A percentile compares a stretch with the other conserved stretches of the same genome.
These are phyloP conservation scores for Trachemys scripta DNA, from an alignment of 2,113 vertebrate species.

Conservation along the genomic window DNA sequence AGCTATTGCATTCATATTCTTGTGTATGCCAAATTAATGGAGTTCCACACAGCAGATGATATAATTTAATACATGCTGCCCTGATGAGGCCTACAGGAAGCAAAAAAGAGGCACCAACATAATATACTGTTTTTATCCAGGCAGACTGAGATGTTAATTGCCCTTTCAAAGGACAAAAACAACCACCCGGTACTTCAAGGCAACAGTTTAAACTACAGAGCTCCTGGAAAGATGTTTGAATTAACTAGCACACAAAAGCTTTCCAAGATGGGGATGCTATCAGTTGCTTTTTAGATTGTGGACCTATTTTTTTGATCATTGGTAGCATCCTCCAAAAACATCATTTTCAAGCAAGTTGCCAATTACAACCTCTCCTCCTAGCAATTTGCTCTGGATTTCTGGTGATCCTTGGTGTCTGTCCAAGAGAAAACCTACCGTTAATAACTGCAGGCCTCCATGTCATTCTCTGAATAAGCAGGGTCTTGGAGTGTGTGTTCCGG, in stretches of 20 bases:
- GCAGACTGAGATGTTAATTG: neutral
- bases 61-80: neutral
- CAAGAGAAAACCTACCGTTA: neutral
- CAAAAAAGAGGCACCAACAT: neutral
- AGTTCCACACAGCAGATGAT: neutral
- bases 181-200: rapidly evolving
- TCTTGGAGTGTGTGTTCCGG: neutral
- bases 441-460: neutral
- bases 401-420: neutral
- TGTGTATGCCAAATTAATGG: neutral
- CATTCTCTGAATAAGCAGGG: neutral
- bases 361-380: neutral
- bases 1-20: neutral
- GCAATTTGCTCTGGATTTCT: neutral
- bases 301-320: neutral
- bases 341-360: rapidly evolving
- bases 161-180: neutral
- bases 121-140: neutral
- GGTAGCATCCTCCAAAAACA: rapidly evolving
- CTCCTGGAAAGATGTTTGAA: neutral
- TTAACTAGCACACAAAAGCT: too few relatives aligned
- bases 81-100: neutral
- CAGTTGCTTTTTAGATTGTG: neutral
- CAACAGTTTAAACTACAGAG: rapidly evolving
- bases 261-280: too few relatives aligned